Conservation (phyloP, 1,140 invertebrate species). For the Pseudomyrmex cubaensis region DNA sequence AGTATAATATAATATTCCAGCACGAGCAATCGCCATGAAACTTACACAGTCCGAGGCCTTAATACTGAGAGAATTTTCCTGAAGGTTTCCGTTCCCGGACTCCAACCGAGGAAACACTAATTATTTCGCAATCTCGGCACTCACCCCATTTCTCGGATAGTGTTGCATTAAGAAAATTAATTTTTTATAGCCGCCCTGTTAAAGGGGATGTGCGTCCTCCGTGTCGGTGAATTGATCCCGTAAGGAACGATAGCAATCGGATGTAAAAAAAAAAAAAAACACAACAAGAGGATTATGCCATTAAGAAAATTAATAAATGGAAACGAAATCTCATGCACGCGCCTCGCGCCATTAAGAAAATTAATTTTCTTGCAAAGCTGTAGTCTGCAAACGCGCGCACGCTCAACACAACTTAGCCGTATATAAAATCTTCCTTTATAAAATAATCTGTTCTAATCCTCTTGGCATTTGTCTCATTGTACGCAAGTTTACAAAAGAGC, state of each 20-base stretch:
- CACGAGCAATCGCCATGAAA: constrained; percentile 43
- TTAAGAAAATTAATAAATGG: constrained; percentile 73
- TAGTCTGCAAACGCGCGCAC: background rate
- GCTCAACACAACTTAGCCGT: background rate
- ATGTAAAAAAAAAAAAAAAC: constrained; percentile 39
- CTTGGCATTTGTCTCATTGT: background rate
- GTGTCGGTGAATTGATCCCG: constrained; percentile 58
- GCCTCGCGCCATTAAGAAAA: constrained; percentile 63
- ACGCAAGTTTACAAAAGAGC: too few species aligned
- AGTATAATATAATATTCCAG: constrained; percentile 46
- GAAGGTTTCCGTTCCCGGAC: constrained; percentile 26
- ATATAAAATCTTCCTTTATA: background rate
- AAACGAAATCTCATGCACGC: constrained; percentile 62
- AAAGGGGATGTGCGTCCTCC: constrained; percentile 9
- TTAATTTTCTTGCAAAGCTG: constrained; percentile 45
- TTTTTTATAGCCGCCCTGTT: constrained; percentile 57
- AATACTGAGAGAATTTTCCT: constrained; percentile 30
- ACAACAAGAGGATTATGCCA: constrained; percentile 64
- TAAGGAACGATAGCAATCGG: constrained; percentile 64
- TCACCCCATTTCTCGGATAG: constrained; percentile 71
- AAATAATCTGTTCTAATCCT: background rate
- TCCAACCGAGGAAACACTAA: constrained; percentile 64
- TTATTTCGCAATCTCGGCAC: constrained; percentile 71
- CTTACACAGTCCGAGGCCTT: constrained; percentile 28
- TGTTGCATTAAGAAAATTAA: constrained; percentile 75